These are phyloP conservation scores for Pocillopora verrucosa DNA, from an alignment of 64 coral and sea anemone species.

Conservation along the genomic window DNA sequence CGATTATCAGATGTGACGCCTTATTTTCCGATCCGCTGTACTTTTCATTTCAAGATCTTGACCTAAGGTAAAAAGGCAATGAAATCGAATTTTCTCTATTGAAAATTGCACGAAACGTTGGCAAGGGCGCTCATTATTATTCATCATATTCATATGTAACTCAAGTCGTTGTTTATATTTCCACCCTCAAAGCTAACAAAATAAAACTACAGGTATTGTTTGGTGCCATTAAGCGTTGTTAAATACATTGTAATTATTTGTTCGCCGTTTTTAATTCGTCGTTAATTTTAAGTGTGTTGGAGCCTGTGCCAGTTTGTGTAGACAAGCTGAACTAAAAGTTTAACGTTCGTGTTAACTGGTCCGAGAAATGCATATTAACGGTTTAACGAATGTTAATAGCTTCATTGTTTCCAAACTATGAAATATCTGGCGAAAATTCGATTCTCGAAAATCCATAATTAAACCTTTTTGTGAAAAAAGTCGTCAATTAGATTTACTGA, in stretches of 20 bases:
- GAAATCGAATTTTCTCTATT: not conserved
- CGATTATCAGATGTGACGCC: not conserved
- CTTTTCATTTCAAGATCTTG: not conserved
- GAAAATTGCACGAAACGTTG: not conserved
- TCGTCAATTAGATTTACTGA: too few relatives aligned
- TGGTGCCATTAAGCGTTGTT: not conserved
- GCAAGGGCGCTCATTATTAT: not conserved
- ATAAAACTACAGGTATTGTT: not conserved
- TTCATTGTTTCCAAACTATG: too few relatives aligned
- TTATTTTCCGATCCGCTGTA: not conserved
- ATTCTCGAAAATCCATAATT: too few relatives aligned
- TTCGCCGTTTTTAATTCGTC: not conserved
- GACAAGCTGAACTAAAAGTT: too few relatives aligned
- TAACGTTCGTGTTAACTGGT: too few relatives aligned
- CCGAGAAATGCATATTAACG: too few relatives aligned
- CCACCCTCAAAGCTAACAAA: conserved; percentile 8
- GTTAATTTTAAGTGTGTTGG: not conserved
- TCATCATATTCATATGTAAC: not conserved
- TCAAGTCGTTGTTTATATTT: conserved; percentile 16
- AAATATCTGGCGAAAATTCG: too few relatives aligned
- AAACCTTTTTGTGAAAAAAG: too few relatives aligned
- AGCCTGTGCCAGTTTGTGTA: too few relatives aligned
- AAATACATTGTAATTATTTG: not conserved
- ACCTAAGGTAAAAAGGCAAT: not conserved
- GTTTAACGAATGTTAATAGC: too few relatives aligned